Evolutionary conservation across 2,113 vertebrate species (phyloP).

Genomic region (Salvelinus namaycush): DNA sequence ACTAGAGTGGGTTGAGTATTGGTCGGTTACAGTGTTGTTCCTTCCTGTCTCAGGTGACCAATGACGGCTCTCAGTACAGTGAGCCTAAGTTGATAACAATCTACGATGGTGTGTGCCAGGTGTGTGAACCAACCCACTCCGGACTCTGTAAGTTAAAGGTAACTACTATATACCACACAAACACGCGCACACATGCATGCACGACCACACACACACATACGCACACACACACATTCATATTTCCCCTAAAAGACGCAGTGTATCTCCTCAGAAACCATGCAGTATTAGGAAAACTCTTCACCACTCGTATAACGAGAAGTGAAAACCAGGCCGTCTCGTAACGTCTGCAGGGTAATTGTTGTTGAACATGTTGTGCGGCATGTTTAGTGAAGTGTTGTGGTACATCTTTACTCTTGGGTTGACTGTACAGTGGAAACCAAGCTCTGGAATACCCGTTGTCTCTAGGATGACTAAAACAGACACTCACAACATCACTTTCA

Average conservation of each 20-base stretch:
- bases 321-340: not conserved
- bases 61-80: conserved; percentile 78
- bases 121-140: conserved; percentile 65
- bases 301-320: too few species aligned
- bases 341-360: conserved; percentile 8
- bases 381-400: conserved; percentile 28
- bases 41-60: conserved; percentile 70
- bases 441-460: not conserved
- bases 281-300: too few species aligned
- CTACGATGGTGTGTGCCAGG: conserved; percentile 78
- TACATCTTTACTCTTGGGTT: not conserved
- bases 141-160: conserved; percentile 86
- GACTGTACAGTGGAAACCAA: not conserved
- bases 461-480: conserved; percentile 56
- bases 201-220: not conserved
- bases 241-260: not conserved
- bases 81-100: conserved; percentile 75
- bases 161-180: conserved; percentile 49
- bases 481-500: too few species aligned
- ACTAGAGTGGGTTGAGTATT: not conserved
- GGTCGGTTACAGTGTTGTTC: not conserved
- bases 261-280: too few species aligned
- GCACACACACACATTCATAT: not conserved
- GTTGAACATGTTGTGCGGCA: conserved; percentile 2
- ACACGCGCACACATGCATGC: not conserved